A percentile compares a stretch with the other conserved stretches of the same genome.
These are phyloP conservation scores for Enteromius anoplus DNA, from an alignment of 2,797 vertebrate genomes.

Conservation along the genomic window DNA sequence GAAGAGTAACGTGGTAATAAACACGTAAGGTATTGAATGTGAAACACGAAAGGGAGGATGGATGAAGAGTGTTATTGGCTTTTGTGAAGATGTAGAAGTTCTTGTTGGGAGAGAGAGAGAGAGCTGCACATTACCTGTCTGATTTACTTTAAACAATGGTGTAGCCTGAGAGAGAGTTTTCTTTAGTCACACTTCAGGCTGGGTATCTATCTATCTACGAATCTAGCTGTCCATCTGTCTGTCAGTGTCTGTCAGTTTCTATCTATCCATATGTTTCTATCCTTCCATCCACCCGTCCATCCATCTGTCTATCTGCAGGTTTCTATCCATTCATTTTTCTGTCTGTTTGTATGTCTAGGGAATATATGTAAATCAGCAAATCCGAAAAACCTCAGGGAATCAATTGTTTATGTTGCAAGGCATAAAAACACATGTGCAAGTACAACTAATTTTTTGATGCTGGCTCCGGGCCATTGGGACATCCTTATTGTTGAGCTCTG, in stretches of 20 bases:
- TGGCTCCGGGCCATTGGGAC: not conserved
- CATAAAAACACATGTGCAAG: not conserved
- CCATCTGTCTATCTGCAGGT: not conserved
- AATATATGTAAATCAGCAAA: not conserved
- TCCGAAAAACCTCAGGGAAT: not conserved
- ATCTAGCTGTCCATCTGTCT: not conserved
- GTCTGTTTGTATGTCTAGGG: not conserved
- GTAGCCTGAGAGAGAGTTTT: not conserved
- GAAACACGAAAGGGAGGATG: slow-evolving; percentile 16
- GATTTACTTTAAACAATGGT: slow-evolving; percentile 7
- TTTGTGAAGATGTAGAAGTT: slow-evolving; percentile 1
- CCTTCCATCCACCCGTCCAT: too few species aligned
- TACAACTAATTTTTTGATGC: not conserved
- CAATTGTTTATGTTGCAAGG: not conserved
- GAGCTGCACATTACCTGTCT: not conserved
- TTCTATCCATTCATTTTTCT: too few species aligned
- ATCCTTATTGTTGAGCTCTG: not conserved
- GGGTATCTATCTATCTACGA: not conserved
- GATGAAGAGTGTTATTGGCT: slow-evolving; percentile 29
- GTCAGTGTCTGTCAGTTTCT: not conserved
- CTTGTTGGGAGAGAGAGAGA: not conserved
- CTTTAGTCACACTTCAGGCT: not conserved
- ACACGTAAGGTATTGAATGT: slow-evolving; percentile 30
- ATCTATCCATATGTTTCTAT: not conserved
- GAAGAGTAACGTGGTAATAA: slow-evolving; percentile 31